These are phyloP conservation scores for Caenorhabditis sp. DNA, from an alignment of 2,888 invertebrate genomes.

Conservation along the genomic window DNA sequence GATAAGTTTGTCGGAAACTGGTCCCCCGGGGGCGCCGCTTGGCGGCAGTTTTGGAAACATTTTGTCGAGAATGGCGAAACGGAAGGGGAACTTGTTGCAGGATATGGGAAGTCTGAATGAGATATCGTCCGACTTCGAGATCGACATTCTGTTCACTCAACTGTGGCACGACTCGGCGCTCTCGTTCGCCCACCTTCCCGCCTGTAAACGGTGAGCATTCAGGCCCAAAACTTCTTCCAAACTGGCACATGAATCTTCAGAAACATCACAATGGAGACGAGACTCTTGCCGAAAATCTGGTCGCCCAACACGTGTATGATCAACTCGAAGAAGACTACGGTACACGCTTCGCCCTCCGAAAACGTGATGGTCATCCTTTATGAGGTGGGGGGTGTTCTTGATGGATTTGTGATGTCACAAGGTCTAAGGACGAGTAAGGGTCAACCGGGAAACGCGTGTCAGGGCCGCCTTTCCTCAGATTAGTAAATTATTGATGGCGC, in stretches of 20 bases:
- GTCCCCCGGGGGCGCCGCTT: conserved; percentile 29
- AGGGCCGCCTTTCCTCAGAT: conserved; percentile 24
- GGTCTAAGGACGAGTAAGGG: not conserved
- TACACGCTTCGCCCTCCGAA: conserved; percentile 78
- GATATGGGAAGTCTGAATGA: conserved; percentile 79
- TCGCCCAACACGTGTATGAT: conserved; percentile 79
- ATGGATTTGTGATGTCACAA: conserved; percentile 40
- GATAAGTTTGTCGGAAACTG: conserved; percentile 52
- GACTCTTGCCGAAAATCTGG: conserved; percentile 75
- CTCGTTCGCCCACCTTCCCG: conserved; percentile 67
- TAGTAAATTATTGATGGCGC: conserved; percentile 49
- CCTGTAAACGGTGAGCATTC: conserved; percentile 66
- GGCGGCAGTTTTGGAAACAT: conserved; percentile 47
- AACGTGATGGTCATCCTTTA: conserved; percentile 74
- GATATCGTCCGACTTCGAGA: conserved; percentile 79
- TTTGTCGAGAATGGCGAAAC: conserved; percentile 10
- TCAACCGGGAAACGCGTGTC: conserved; percentile 9
- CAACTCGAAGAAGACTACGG: conserved; percentile 77
- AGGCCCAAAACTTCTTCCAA: not conserved
- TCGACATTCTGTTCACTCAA: conserved; percentile 78
- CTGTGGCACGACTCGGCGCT: conserved; percentile 78
- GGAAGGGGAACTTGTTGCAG: conserved; percentile 57
- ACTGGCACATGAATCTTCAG: conserved; percentile 48
- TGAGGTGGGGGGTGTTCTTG: conserved; percentile 63
- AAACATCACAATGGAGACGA: conserved; percentile 78